Evolutionary conservation across 2,888 invertebrate species (phyloP), one percentile per base, ranked within the genome.

Genomic region (Anoncus sp.): DNA sequence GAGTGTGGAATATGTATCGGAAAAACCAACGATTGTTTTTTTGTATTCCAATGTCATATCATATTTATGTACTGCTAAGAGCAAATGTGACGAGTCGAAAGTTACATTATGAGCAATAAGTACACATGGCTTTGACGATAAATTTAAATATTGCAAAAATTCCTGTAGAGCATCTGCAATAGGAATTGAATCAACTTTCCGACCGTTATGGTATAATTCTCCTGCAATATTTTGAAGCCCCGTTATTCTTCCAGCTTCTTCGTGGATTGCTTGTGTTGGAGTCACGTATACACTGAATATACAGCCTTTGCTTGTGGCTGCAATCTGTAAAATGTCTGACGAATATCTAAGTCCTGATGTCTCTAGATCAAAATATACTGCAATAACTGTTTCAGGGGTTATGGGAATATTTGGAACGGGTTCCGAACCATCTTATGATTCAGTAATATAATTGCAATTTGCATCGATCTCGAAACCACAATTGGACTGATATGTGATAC

Each of bases 101-200:
- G 6, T 40, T 27, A 73, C 73, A 40, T 79, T 79, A 51, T 79
- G 76, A 40, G 79, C 76, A 43, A 76, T 57, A 12, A 73, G 62
- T 20, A 79, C 10, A 31, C 51, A 51, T 27, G 65, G 65, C 22
- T 60, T 63, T 9, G 59, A 45, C 12, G 53, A 60, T 14, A 53
- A 27, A n/a, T 35, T 3, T 7, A 63, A 16, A 65, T 18, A 76
- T 49, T 66, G n/a, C 2, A 57, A 45, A n/a, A 76, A 76, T 18
- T 40, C 38, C 3, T n/a, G 16, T 20, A 76, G 18, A n/a, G 66
- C 71, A 53, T 76, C 76, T 57, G 12, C 7, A 5, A 66, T 38
- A 2, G 57, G 31, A 59, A 71, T 49, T 10, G 71, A 43, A 7
- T 59, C 18, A 40, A 71, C 71, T 76, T 49, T 38, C 40, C 31